Evolutionary conservation across 1,140 invertebrate genomes (phyloP).

Genomic region (Zaprionus inermis): DNA sequence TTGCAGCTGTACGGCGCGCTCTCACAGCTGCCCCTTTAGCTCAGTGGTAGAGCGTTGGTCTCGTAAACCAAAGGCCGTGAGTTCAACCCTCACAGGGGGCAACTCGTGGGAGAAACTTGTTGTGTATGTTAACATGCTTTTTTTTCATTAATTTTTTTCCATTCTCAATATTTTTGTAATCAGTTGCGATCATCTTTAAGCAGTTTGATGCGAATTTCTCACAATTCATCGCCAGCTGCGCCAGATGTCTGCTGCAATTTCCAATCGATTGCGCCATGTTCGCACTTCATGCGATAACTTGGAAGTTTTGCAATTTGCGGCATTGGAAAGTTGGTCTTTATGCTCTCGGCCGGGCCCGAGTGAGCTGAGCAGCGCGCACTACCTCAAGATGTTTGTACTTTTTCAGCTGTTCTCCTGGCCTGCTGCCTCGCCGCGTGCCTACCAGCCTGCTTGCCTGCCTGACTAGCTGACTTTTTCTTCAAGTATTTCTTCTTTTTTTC

Average conservation of each 20-base stretch:
- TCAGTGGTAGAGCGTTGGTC: slow-evolving; percentile 97
- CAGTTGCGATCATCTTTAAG: slow-evolving; percentile 17
- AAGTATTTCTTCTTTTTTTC: slow-evolving; percentile 18
- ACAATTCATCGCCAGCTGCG: slow-evolving; percentile 33
- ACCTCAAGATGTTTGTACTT: slow-evolving; percentile 79
- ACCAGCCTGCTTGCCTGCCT: background rate
- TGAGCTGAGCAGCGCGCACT: background rate
- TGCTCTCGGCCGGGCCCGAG: slow-evolving; percentile 30
- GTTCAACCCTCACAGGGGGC: slow-evolving; percentile 90
- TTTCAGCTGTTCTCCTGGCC: slow-evolving; percentile 41
- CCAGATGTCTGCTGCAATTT: slow-evolving; percentile 71
- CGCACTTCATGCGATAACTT: slow-evolving; percentile 80
- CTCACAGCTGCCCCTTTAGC: slow-evolving; percentile 87
- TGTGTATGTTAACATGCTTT: too few species aligned
- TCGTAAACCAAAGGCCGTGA: slow-evolving; percentile 96
- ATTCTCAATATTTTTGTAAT: slow-evolving; percentile 13
- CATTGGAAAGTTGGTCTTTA: slow-evolving; percentile 76
- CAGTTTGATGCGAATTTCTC: slow-evolving; percentile 13
- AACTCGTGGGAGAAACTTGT: background rate
- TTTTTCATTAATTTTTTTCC: slow-evolving; percentile 31
- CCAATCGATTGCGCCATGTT: slow-evolving; percentile 80
- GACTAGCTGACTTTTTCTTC: slow-evolving; percentile 30
- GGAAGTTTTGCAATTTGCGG: slow-evolving; percentile 81
- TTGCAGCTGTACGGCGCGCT: slow-evolving; percentile 3
- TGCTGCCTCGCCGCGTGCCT: background rate